Percentiles rank a stretch among this genome's conserved stretches.
These are phyloP conservation scores for Phaonia tiefii DNA, from an alignment of 2,888 invertebrate species.

Conservation along the genomic window DNA sequence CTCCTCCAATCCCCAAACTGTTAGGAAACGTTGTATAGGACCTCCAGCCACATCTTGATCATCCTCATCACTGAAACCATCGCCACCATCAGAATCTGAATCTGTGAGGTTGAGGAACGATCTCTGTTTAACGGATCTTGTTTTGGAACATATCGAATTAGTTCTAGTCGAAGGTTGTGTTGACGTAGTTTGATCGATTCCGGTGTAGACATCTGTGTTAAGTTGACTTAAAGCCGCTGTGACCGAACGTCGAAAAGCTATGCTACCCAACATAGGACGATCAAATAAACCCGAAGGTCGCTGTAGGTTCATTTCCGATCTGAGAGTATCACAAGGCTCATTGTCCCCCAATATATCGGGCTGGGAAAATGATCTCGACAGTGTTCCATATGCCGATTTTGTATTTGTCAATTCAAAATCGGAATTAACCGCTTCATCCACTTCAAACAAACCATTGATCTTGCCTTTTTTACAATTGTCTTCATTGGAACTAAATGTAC, in stretches of 20 bases:
- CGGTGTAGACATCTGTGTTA: conserved; percentile 75
- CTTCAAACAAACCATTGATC: conserved; percentile 86
- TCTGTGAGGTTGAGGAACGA: conserved; percentile 78
- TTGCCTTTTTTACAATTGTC: conserved; percentile 83
- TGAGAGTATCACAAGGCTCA: conserved; percentile 48
- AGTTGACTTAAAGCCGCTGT: conserved; percentile 83
- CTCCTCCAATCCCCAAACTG: conserved; percentile 88
- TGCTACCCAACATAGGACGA: conserved; percentile 94
- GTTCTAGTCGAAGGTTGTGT: conserved; percentile 57
- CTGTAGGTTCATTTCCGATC: conserved; percentile 85
- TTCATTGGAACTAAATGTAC: conserved; percentile 85
- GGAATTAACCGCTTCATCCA: conserved; percentile 76
- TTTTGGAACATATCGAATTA: conserved; percentile 66
- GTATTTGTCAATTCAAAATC: conserved; percentile 78
- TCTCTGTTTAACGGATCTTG: conserved; percentile 74
- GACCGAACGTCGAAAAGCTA: conserved; percentile 89
- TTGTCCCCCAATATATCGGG: conserved; percentile 86
- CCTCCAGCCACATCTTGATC: conserved; percentile 85
- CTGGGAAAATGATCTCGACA: conserved; percentile 86
- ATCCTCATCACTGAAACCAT: conserved; percentile 84
- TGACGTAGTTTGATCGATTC: conserved; percentile 40
- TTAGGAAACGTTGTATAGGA: conserved; percentile 92
- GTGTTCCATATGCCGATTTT: conserved; percentile 72
- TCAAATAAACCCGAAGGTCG: conserved; percentile 93
- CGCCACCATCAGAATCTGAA: conserved; percentile 79